Conservation (phyloP, 2,888 invertebrate genomes). For the Plagodis dolabraria region DNA sequence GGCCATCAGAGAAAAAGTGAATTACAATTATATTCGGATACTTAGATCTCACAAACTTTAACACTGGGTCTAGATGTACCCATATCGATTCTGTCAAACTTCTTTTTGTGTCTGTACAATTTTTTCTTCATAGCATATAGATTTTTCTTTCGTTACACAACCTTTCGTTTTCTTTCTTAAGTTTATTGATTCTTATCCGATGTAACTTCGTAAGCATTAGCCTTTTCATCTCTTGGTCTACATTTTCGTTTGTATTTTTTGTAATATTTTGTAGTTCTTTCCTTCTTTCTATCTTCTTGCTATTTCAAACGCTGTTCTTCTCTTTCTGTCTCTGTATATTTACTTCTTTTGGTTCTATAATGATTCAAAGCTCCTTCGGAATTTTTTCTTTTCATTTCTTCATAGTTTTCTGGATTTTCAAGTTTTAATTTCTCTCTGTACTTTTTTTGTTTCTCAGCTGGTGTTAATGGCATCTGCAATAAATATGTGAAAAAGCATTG, state of each 20-base stretch:
- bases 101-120: constrained; percentile 25
- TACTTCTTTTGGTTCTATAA: constrained; percentile 24
- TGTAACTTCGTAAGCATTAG: constrained; percentile 5
- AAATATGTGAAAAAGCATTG: constrained; percentile 15
- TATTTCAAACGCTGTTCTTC: constrained; percentile 15
- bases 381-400: constrained; percentile 23
- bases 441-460: no score
- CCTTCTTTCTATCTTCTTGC: constrained; percentile 12
- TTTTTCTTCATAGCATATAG: constrained; percentile 25
- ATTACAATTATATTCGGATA: constrained; percentile 14
- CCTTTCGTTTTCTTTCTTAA: constrained; percentile 17
- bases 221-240: constrained; percentile 17
- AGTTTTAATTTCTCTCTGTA: constrained; percentile 24
- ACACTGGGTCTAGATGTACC: constrained; percentile 29
- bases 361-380: constrained; percentile 23
- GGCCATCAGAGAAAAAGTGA: constrained; percentile 33
- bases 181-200: constrained; percentile 15
- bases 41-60: constrained; percentile 13
- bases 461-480: constrained; percentile 19
- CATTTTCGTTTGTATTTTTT: no score
- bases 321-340: constrained; percentile 22
- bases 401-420: constrained; percentile 25
- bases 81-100: constrained; percentile 25
- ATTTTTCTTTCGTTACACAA: constrained; percentile 15
- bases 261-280: constrained; percentile 18